phyloP scores from a whole-genome alignment of 2,113 vertebrate genomes.

The Pelmatolapia mariae region DNA sequence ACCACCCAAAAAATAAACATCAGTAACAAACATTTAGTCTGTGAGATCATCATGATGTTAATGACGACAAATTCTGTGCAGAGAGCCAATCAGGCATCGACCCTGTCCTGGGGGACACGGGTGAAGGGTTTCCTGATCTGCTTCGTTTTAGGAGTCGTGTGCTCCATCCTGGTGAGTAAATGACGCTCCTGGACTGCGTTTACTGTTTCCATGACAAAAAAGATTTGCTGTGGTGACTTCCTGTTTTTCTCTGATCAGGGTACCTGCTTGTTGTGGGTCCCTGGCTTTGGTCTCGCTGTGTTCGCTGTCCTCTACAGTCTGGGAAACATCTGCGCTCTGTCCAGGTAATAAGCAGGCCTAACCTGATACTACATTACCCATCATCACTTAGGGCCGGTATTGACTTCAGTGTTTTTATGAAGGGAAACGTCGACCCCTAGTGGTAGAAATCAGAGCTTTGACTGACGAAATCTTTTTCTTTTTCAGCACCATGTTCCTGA shows the following conservation, averaged over 20 bases:
- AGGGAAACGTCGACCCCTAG: not conserved
- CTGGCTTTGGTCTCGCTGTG: slow-evolving; percentile 46
- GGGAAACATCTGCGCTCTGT: slow-evolving; percentile 68
- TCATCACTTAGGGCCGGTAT: not conserved
- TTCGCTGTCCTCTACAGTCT: slow-evolving; percentile 71
- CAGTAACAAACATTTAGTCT: not conserved
- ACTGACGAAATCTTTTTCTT: not conserved
- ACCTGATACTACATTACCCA: not conserved
- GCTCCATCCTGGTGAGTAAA: slow-evolving; percentile 65
- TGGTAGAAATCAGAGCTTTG: not conserved
- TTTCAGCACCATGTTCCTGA: slow-evolving; percentile 85
- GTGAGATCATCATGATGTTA: not conserved
- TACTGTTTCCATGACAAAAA: not conserved
- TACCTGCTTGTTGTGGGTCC: slow-evolving; percentile 68
- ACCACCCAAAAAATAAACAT: not conserved
- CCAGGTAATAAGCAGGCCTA: slow-evolving; percentile 51
- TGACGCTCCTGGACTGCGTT: not conserved
- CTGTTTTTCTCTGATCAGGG: slow-evolving; percentile 40
- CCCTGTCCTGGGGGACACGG: slow-evolving; percentile 67
- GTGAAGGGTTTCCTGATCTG: slow-evolving; percentile 69
- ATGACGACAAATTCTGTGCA: slow-evolving; percentile 1
- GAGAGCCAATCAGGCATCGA: slow-evolving; percentile 63
- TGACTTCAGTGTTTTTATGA: not conserved
- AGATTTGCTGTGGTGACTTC: not conserved
- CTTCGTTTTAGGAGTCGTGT: slow-evolving; percentile 54